These are phyloP conservation scores for Leucopternis melanops DNA, from an alignment of 2,113 vertebrate species.

Conservation along the genomic window DNA sequence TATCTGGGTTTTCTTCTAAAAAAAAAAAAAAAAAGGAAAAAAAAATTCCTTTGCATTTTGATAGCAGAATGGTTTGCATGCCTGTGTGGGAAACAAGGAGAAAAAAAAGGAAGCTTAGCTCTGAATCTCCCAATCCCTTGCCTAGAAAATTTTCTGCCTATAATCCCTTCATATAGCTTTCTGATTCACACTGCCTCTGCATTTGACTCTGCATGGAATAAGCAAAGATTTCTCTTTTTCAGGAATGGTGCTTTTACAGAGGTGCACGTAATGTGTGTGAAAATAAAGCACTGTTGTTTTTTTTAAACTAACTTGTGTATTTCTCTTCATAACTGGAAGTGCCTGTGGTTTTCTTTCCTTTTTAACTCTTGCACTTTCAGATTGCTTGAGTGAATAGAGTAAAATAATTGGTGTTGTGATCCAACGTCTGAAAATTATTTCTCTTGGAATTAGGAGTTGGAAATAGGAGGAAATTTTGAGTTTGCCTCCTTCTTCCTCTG, in stretches of 20 bases:
- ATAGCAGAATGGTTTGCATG: not conserved
- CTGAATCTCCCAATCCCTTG: not conserved
- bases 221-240: not conserved
- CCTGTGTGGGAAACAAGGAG: not conserved
- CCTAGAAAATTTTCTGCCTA: not conserved
- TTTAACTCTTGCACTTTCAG: not conserved
- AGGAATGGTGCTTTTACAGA: not conserved
- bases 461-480: not conserved
- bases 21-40: not conserved
- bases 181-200: constrained; percentile 39
- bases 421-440: not conserved
- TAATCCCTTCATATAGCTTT: not conserved
- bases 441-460: not conserved
- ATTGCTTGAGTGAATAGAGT: not conserved
- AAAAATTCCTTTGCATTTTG: not conserved
- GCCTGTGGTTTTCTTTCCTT: not conserved
- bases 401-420: not conserved
- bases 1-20: not conserved
- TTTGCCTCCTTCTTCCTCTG: not conserved
- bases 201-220: not conserved
- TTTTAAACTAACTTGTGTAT: not conserved
- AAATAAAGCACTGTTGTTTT: not conserved
- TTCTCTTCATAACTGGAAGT: constrained; percentile 7
- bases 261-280: not conserved
- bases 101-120: not conserved